Base-by-base conservation (phyloP, 2,797 vertebrate genomes). In the Florisuga fusca region DNA sequence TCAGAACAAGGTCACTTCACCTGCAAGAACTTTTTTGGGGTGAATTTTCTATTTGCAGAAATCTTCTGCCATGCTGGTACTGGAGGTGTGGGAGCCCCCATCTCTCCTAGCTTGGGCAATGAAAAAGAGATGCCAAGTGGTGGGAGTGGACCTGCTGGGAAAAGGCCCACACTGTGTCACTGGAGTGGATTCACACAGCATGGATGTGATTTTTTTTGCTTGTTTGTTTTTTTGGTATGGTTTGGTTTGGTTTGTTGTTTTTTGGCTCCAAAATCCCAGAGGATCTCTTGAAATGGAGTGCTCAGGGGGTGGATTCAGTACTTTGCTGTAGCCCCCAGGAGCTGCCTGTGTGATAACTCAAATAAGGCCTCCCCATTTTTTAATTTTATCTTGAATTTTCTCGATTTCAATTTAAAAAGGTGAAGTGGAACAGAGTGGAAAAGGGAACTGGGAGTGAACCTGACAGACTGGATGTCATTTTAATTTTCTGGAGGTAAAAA, bases 51-150 rank as follows among this genome's bases (percentile, higher is more conserved):
- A 2, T 81, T 87, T 64, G 21, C 15, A 36, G 74, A 31, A 61
- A 20, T 26, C 12, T 15, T 15, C 26, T 23, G 43, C 12, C 48
- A 53, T 7, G 3, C 2, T 36, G 27, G 5, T 0, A 4, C 27
- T 8, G 23, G 1, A 10, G 2, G 5, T 10, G 3, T 7, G 31
- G 27, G 48, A 67, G 14, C 0, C 7, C 15, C 8, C 2, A 7
- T 6, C 6, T 38, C 23, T 58, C 12, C 43, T 15, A 1, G 19
- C 7, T 15, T 81, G 25, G 50, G 22, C 22, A 50, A 0, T 9
- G 62, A 15, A 27, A 21, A 58, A 2, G 15, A 10, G 14, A 1
- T 34, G 20, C 3, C 7, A 0, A 2, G 0, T 14, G 67, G 17
- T 68, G 38, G 64, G 33, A 68, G 3, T 27, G 36, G 34, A 72